Conservation (phyloP, 2,113 vertebrate genomes). For the Pterocles orientalis region DNA sequence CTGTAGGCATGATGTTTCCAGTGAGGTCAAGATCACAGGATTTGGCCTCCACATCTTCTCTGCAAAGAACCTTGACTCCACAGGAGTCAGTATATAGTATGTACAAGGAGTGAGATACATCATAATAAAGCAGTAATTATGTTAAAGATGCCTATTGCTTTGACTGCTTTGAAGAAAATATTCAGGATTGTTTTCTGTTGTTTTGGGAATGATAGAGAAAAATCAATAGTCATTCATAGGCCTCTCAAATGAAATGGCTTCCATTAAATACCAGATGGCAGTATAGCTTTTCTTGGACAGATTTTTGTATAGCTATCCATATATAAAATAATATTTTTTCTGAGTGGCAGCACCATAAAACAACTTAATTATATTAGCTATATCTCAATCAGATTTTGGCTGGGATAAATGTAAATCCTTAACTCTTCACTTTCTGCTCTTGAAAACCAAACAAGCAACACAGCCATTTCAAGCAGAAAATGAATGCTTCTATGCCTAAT, state of each 20-base stretch:
- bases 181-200: conserved; percentile 9
- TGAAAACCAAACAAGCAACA: not conserved
- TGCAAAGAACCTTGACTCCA: not conserved
- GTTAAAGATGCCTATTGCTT: not conserved
- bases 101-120: not conserved
- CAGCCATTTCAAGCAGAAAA: not conserved
- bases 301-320: not conserved
- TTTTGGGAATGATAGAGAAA: not conserved
- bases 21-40: not conserved
- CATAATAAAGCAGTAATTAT: not conserved
- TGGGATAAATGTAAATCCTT: not conserved
- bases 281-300: not conserved
- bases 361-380: not conserved
- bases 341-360: not conserved
- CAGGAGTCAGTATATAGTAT: not conserved
- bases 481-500: not conserved
- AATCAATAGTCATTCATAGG: conserved; percentile 1
- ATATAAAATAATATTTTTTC: not conserved
- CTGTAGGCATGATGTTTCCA: not conserved
- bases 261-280: not conserved
- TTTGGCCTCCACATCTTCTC: not conserved
- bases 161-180: not conserved
- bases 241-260: conserved; percentile 22
- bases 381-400: not conserved
- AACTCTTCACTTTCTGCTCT: not conserved